Conservation (phyloP, 2,797 vertebrate species). For the Miichthys miiuy region DNA sequence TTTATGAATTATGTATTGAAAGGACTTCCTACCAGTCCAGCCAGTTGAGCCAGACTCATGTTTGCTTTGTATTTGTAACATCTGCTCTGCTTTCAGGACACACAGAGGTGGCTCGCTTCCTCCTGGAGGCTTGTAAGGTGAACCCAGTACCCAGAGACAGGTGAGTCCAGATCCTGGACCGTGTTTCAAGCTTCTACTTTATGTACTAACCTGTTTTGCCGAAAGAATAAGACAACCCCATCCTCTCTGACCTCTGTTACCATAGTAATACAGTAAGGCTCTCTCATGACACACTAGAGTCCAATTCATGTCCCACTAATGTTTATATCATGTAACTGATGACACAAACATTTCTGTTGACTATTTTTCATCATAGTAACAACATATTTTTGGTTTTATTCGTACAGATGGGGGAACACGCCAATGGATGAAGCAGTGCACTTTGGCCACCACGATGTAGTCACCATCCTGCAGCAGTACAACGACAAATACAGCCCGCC, state of each 20-base stretch:
- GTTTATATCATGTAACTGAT: background rate
- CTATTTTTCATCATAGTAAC: too few relatives aligned
- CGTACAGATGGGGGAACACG: constrained; percentile 95
- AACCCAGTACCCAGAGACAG: constrained; percentile 96
- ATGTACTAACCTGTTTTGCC: too few relatives aligned
- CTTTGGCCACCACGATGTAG: constrained; percentile 96
- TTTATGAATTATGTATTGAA: too few relatives aligned
- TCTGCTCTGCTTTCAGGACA: constrained; percentile 86
- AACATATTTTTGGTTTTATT: background rate
- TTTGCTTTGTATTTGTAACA: background rate
- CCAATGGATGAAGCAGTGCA: constrained; percentile 96
- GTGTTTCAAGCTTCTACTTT: too few relatives aligned
- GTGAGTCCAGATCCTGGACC: constrained; percentile 69
- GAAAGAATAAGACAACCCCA: too few relatives aligned
- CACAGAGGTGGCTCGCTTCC: constrained; percentile 93
- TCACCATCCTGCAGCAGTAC: constrained; percentile 93
- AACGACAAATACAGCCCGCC: constrained; percentile 90
- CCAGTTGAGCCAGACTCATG: too few relatives aligned
- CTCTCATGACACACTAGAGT: background rate
- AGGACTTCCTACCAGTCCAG: too few relatives aligned
- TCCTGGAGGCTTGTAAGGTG: constrained; percentile 96
- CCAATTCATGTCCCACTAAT: background rate
- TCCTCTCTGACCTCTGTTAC: too few relatives aligned
- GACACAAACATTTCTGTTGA: background rate
- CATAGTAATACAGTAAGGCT: background rate